Evolutionary conservation across 2,888 invertebrate species (phyloP).

Genomic region (Brenthis daphne): DNA sequence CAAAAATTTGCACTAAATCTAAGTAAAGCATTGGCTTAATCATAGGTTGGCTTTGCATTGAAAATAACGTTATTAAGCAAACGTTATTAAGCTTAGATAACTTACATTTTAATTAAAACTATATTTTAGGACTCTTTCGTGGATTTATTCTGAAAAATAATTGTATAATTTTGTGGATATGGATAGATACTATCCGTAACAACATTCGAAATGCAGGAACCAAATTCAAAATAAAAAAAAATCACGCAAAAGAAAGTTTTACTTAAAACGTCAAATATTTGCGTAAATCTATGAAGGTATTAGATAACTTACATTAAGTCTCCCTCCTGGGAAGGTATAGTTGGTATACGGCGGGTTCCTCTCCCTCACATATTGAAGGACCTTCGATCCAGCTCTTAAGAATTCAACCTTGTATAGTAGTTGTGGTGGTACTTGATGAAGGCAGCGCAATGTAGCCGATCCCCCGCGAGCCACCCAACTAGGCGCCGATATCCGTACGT

Average conservation of each 20-base stretch:
- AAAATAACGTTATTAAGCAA: too few relatives aligned
- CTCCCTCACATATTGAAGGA: slow-evolving; percentile 90
- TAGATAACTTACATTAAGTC: slow-evolving; percentile 86
- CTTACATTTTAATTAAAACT: too few relatives aligned
- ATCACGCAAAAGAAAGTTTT: background rate
- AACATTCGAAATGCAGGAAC: too few relatives aligned
- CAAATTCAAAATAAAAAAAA: background rate
- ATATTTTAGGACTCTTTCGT: too few relatives aligned
- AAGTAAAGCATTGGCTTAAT: too few relatives aligned
- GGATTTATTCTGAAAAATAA: too few relatives aligned
- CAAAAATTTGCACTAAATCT: too few relatives aligned
- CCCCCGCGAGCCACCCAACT: slow-evolving; percentile 89
- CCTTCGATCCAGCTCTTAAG: slow-evolving; percentile 82
- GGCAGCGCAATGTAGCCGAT: slow-evolving; percentile 87
- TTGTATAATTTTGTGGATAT: too few relatives aligned
- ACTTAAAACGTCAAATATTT: background rate
- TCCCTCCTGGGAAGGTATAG: slow-evolving; percentile 85
- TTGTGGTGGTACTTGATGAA: slow-evolving; percentile 88
- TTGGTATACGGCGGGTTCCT: slow-evolving; percentile 87
- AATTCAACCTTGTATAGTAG: slow-evolving; percentile 89
- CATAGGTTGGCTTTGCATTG: too few relatives aligned
- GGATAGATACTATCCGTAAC: too few relatives aligned
- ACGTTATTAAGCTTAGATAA: too few relatives aligned
- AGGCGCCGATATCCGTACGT: slow-evolving; percentile 85
- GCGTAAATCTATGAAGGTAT: too few relatives aligned